Percentiles rank a stretch among this genome's conserved stretches.
Evolutionary conservation across 2,113 vertebrate species (phyloP).

Genomic region (Gavia stellata): DNA sequence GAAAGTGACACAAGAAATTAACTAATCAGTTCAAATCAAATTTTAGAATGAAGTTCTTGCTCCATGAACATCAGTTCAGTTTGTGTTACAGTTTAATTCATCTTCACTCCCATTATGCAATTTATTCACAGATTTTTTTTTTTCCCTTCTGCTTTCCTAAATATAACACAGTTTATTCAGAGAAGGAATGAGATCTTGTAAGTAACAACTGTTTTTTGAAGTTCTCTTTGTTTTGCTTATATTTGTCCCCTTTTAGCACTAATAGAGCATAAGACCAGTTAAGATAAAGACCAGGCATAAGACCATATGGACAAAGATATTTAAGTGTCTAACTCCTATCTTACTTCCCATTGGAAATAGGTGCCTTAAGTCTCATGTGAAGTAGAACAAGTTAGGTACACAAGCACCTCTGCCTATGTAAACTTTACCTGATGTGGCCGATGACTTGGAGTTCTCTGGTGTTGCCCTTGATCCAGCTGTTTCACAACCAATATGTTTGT

Average conservation of each 20-base stretch:
- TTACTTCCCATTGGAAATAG: not conserved
- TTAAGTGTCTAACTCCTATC: not conserved
- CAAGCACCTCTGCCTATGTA: not conserved
- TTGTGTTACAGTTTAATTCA: not conserved
- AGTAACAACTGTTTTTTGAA: not conserved
- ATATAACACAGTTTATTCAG: not conserved
- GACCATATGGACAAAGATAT: not conserved
- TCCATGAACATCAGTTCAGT: not conserved
- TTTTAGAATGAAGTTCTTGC: not conserved
- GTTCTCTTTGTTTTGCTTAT: not conserved
- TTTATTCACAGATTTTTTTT: not conserved
- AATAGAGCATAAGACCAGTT: not conserved
- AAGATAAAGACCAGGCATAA: not conserved
- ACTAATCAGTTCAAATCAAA: not conserved
- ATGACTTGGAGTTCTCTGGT: not conserved
- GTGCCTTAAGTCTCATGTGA: not conserved
- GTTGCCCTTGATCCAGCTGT: not conserved
- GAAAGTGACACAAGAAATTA: not conserved
- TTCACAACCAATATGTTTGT: not conserved
- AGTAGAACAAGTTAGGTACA: not conserved
- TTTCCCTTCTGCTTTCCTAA: not conserved
- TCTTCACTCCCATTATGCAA: not conserved
- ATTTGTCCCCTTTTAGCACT: not conserved
- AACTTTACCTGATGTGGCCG: not conserved
- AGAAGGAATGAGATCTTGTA: not conserved